Conservation (phyloP, 2,888 invertebrate genomes). For the Trichopoda pennipes region DNA sequence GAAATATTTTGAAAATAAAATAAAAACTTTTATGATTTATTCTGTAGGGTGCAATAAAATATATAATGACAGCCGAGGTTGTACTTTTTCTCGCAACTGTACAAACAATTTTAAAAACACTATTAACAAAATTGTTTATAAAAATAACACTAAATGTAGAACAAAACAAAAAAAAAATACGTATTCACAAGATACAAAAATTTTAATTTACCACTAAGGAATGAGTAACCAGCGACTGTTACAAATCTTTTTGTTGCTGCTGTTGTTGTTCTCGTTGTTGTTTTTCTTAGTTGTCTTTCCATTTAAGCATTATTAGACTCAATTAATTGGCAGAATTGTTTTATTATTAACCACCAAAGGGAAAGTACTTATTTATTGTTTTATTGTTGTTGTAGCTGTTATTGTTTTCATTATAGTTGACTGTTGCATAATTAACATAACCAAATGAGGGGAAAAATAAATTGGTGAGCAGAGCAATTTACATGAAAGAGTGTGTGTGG, state of each 20-base stretch:
- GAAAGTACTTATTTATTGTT: conserved; percentile 63
- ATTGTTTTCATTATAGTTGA: conserved; percentile 4
- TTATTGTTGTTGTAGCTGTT: conserved; percentile 8
- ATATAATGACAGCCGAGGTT: no score
- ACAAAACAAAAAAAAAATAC: not conserved
- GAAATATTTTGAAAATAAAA: no score
- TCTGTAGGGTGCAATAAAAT: no score
- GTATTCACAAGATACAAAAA: not conserved
- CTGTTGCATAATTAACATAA: conserved; percentile 63
- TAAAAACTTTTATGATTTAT: no score
- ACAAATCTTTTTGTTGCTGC: not conserved
- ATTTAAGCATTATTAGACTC: conserved; percentile 48
- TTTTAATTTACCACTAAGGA: conserved; percentile 23
- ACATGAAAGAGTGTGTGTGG: not conserved
- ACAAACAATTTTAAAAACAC: no score
- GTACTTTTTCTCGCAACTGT: no score
- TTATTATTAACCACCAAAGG: conserved; percentile 55
- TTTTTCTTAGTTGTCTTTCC: conserved; percentile 10
- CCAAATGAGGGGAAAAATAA: conserved; percentile 16
- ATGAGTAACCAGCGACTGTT: conserved; percentile 28
- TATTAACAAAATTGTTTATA: no score
- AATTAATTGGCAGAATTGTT: conserved; percentile 59
- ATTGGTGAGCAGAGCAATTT: conserved; percentile 1
- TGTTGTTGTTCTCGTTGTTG: no score
- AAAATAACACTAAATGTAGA: not conserved